A percentile compares a stretch with the other conserved stretches of the same genome.
These are phyloP conservation scores for Lasioglossum calceatum DNA, from an alignment of 2,888 invertebrate species.

Conservation along the genomic window DNA sequence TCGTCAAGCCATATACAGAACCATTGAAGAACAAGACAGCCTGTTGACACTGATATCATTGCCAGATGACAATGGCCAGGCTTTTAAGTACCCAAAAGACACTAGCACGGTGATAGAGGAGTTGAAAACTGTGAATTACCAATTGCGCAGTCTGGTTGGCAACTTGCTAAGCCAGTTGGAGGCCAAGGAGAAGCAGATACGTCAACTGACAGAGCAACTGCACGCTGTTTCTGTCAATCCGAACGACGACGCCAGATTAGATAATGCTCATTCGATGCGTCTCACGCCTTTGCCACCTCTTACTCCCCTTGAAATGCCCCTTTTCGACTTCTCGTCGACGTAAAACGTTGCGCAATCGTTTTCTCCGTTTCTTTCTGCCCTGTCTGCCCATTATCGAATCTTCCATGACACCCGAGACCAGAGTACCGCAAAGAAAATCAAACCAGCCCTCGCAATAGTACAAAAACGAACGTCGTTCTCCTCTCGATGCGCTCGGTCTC, in stretches of 20 bases:
- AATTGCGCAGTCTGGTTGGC: conserved; percentile 86
- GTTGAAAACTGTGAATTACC: conserved; percentile 88
- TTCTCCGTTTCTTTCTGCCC: background rate
- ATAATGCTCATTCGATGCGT: conserved; percentile 76
- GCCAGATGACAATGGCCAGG: conserved; percentile 68
- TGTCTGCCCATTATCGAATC: background rate
- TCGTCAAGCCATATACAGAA: conserved; percentile 86
- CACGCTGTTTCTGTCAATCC: conserved; percentile 70
- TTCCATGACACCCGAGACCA: background rate
- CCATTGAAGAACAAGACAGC: conserved; percentile 89
- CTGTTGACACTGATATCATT: conserved; percentile 76
- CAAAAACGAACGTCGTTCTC: conserved; percentile 17
- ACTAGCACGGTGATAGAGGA: conserved; percentile 89
- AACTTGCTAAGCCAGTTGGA: conserved; percentile 88
- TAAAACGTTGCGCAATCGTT: conserved; percentile 26
- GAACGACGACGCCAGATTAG: conserved; percentile 73
- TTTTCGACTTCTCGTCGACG: conserved; percentile 85
- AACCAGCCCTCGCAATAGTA: conserved; percentile 32
- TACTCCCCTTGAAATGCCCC: conserved; percentile 88
- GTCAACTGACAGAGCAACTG: conserved; percentile 86
- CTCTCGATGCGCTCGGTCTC: conserved; percentile 6
- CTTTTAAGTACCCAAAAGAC: conserved; percentile 87
- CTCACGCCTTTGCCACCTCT: conserved; percentile 84
- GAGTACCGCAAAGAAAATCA: background rate
- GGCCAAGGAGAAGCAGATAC: conserved; percentile 88